Conservation (phyloP, 2,113 vertebrate genomes). For the Leucopsar rothschildi region DNA sequence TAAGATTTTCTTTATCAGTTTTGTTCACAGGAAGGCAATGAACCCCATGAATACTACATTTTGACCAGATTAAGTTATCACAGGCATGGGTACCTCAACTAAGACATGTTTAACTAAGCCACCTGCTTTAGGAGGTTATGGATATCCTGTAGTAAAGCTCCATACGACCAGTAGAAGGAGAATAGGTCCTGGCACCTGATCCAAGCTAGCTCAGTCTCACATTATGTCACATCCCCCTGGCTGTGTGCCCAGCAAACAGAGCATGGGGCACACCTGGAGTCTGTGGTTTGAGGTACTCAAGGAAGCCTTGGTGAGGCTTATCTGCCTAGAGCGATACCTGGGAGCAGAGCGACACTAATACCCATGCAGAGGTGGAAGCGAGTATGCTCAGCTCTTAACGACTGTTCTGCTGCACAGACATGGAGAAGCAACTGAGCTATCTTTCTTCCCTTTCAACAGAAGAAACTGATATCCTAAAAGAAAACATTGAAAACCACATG, state of each 20-base stretch:
- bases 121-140: background rate
- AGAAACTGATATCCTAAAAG: slow-evolving; percentile 55
- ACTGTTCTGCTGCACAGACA: slow-evolving; percentile 50
- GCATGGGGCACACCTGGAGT: background rate
- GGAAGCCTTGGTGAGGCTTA: background rate
- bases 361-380: slow-evolving; percentile 40
- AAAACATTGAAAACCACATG: slow-evolving; percentile 55
- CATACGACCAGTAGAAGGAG: background rate
- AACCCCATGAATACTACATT: background rate
- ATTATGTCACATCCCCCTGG: background rate
- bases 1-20: background rate
- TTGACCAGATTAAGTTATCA: background rate
- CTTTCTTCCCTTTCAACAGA: slow-evolving; percentile 62
- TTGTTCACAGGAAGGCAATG: background rate
- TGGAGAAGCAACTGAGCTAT: slow-evolving; percentile 62
- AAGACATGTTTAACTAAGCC: background rate
- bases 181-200: background rate
- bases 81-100: background rate
- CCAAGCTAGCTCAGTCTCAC: background rate
- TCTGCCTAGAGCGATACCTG: slow-evolving; percentile 48
- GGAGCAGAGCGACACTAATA: slow-evolving; percentile 42
- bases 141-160: background rate
- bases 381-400: slow-evolving; percentile 32
- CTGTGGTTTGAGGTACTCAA: background rate
- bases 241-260: background rate